Conservation (phyloP, 2,797 vertebrate species). For the Lacerta agilis region DNA sequence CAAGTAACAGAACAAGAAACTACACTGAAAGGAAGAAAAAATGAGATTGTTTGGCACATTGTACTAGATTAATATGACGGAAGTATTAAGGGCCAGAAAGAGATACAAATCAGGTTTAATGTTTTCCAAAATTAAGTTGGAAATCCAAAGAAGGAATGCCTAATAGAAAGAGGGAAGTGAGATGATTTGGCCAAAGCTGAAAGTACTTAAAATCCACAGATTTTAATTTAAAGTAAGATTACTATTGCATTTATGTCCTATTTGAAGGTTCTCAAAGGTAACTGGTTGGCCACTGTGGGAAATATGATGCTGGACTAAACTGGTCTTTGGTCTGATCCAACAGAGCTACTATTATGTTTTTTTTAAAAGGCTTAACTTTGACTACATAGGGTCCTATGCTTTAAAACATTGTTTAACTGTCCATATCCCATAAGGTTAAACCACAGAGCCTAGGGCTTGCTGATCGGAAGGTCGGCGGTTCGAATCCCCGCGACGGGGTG, state of each 20-base stretch:
- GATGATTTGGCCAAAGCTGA: background rate
- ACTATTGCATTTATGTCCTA: background rate
- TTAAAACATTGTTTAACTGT: rapidly evolving
- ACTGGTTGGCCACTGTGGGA: background rate
- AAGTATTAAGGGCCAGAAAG: background rate
- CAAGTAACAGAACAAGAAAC: background rate
- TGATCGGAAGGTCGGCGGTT: no score
- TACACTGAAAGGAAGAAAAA: background rate
- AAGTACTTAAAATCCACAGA: background rate
- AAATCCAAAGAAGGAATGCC: background rate
- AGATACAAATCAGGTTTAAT: background rate
- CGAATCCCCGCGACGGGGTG: no score
- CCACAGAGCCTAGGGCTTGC: no score
- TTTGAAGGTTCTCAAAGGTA: background rate
- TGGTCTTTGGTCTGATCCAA: no score
- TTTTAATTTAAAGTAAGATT: background rate
- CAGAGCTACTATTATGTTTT: no score
- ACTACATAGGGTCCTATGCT: background rate
- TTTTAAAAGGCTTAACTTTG: background rate
- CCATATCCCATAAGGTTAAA: no score
- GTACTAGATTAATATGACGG: background rate
- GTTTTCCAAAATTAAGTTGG: background rate
- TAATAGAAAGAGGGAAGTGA: background rate
- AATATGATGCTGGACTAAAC: background rate
- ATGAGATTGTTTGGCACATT: background rate